A percentile compares a stretch with the other conserved stretches of the same genome.
phyloP scores from a whole-genome alignment of 2,888 invertebrate species.

The Lamproptera curius region DNA sequence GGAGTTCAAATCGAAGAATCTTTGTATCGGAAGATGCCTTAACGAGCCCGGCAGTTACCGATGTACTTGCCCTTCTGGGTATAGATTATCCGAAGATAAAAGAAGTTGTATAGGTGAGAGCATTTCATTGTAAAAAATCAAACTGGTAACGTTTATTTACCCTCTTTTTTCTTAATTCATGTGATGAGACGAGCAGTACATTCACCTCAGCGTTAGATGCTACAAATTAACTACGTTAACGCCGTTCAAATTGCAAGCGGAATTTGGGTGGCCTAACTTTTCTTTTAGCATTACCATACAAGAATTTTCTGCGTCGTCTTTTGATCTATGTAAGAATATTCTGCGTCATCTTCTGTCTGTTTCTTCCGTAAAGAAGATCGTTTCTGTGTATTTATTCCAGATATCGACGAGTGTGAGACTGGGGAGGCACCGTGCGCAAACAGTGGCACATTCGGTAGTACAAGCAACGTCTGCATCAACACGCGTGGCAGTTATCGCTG shows the following conservation, averaged over 20 bases:
- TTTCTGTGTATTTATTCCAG: conserved; percentile 36
- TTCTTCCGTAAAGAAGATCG: neutral
- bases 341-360: no score
- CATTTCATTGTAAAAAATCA: no score
- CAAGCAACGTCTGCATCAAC: conserved; percentile 87
- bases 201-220: no score
- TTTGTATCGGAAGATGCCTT: conserved; percentile 88
- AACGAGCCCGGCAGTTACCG: conserved; percentile 92
- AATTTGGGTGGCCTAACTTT: no score
- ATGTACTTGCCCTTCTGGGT: conserved; percentile 90
- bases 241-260: no score
- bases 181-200: no score
- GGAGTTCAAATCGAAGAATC: conserved; percentile 75
- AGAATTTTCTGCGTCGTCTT: no score
- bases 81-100: conserved; percentile 84
- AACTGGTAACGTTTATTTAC: no score
- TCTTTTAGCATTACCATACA: no score
- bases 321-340: no score
- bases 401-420: conserved; percentile 89
- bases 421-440: conserved; percentile 86
- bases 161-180: no score
- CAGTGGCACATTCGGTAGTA: conserved; percentile 43
- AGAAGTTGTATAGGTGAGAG: conserved; percentile 93
- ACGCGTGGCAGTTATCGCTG: conserved; percentile 93
- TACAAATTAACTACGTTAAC: no score